phyloP scores from a whole-genome alignment of 2,888 invertebrate species.

The Heliothis peltigera region DNA sequence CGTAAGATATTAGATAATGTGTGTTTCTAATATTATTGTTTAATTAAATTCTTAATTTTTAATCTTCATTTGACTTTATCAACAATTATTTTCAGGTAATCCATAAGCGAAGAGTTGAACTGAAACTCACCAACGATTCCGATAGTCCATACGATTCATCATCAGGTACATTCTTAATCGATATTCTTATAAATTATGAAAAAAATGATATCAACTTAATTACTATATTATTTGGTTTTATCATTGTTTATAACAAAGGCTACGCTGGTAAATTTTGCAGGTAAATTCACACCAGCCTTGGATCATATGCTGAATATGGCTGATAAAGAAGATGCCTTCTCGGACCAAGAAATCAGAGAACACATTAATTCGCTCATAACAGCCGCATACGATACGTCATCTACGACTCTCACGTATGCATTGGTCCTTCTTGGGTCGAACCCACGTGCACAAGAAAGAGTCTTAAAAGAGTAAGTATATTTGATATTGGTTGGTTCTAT shows the following conservation, averaged over 20 bases:
- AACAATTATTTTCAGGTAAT: conserved; percentile 28
- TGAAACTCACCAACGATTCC: neutral
- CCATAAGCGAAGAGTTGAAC: conserved; percentile 22
- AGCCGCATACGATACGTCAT: conserved; percentile 34
- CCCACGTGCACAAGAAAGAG: conserved; percentile 12
- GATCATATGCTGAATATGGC: conserved; percentile 34
- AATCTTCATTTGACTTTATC: neutral
- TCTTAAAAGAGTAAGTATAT: conserved; percentile 32
- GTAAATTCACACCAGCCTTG: conserved; percentile 28
- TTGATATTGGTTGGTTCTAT: too few relatives aligned
- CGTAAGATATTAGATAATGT: conserved; percentile 16
- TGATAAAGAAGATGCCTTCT: conserved; percentile 16
- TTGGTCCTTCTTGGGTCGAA: conserved; percentile 21
- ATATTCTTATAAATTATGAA: too few relatives aligned
- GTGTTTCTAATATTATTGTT: neutral
- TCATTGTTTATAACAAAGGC: too few relatives aligned
- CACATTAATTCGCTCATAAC: conserved; percentile 38
- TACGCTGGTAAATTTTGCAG: conserved; percentile 25
- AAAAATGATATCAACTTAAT: neutral
- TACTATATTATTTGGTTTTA: too few relatives aligned
- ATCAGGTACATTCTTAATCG: conserved; percentile 12
- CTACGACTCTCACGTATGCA: conserved; percentile 3
- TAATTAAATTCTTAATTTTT: too few relatives aligned
- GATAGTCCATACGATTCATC: neutral
- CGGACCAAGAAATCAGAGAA: conserved; percentile 33